Base-by-base conservation (phyloP, 1,140 invertebrate species). In the Drosophila baimaii region DNA sequence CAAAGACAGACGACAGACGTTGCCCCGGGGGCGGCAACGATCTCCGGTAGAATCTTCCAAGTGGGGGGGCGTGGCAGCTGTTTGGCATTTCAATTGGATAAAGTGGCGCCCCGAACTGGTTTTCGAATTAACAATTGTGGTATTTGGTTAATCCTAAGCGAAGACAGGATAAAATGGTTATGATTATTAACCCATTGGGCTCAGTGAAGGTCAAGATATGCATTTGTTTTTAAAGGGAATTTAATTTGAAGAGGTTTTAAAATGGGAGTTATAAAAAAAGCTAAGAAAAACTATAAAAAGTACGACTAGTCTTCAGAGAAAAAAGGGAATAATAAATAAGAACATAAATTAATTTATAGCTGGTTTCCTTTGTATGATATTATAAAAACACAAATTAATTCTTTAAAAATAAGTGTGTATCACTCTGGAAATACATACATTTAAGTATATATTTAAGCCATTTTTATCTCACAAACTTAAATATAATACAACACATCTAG, bases 31-130 rank as follows among this genome's bases (percentile, higher is more conserved):
- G 54, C 21, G 66, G 29, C 35, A 23, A 35, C 37, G 39, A 9
- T 59, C 49, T 59, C 49, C 61, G 27, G 65, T 35, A 41, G 65
- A 62, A 27, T 43, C 15, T 54, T n/a, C 19, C 7, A 19, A n/a
- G n/a, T 27, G 10, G 5, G 44, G 58, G 57, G 70, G 79, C 79
- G 83, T 89, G 83, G 52, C 66, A 19, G 47, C 19, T n/a, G 46
- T 65, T 89, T 88, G 82, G 82, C 82, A 85, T 82, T 85, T 85
- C 79, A 85, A 85, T 85, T 86, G 82, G 82, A 80, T 80, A 79
- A 81, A 78, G 83, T 89, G 84, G 84, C 84, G 84, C 84, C 84
- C 84, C 84, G 68, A 78, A 81, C 76, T 79, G 81, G 68, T 71
- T 71, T 71, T 17, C 23, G 70, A 70, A 63, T 65, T 72, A 71